Evolutionary conservation across 2,113 vertebrate genomes (phyloP), one percentile per base, ranked within the genome.

Genomic region (Glareola pratincola): DNA sequence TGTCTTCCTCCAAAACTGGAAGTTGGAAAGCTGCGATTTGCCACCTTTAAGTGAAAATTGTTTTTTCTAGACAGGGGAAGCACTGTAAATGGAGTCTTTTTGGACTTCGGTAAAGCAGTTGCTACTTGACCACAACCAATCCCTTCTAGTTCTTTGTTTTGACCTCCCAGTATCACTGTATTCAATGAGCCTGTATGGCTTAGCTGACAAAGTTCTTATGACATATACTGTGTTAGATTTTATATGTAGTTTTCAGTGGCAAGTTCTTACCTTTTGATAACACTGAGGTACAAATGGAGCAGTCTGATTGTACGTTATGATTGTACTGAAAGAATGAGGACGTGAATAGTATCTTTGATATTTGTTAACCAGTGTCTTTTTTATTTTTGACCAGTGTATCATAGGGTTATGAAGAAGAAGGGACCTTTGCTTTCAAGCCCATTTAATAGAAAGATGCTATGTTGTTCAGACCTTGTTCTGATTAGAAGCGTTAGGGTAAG

Each of bases 391-490:
- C 50, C 43, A 48, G 7, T 51, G 5, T 81, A 66, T 39, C 57
- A 29, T 23, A 75, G 37, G 41, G 62, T 92, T 36, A 54, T 27
- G 37, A 53, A 91, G 39, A 41, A 91, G 57, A 95, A 87, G 39
- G 24, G 37, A 85, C 63, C 62, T 92, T 96, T 92, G 53, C 45
- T 81, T 95, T 91, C 77, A 78, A 89, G 20, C 8, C 57, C 10
- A 0, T 87, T 81, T 78, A 56, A 62, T 85, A 88, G 39, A 69
- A 67, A 43, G 53, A 21, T 20, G 6, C 29, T 59, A 9, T 34
- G 36, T 73, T 90, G 62, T 92, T 88, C 95, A 94, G 86, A 92
- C 73, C 91, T 95, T 95, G 83, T 89, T 93, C 83, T 75, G 39
- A 81, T 81, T 88, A 86, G 76, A 84, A 45, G 32, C 0, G 0